A percentile compares a stretch with the other conserved stretches of the same genome.
These are phyloP conservation scores for Melanophora roralis DNA, from an alignment of 2,888 invertebrate genomes.

Conservation along the genomic window DNA sequence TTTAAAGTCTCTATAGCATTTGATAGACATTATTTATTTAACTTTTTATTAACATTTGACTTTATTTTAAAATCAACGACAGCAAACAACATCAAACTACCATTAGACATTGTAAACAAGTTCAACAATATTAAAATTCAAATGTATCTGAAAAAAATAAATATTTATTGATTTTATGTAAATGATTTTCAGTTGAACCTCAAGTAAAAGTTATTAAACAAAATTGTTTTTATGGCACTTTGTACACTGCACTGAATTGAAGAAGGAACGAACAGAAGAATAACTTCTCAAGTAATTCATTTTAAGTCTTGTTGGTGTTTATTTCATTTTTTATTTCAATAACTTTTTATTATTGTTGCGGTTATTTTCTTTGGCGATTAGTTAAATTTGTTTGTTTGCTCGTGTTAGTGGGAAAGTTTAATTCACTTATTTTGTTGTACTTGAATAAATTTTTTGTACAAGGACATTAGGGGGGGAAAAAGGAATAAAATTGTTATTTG, in stretches of 20 bases:
- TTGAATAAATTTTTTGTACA: neutral
- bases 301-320: neutral
- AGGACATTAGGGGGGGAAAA: constrained; percentile 1
- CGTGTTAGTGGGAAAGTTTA: neutral
- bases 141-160: neutral
- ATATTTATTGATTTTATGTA: constrained; percentile 31
- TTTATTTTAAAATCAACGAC: neutral
- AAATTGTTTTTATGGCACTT: neutral
- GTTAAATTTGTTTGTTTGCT: neutral
- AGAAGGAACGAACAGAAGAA: too few species aligned
- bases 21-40: too few species aligned
- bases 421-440: neutral
- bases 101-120: neutral
- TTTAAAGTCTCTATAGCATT: too few species aligned
- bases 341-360: neutral
- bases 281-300: neutral
- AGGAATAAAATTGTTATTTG: neutral
- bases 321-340: neutral
- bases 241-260: neutral
- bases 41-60: too few species aligned
- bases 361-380: neutral
- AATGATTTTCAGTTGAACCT: constrained; percentile 11
- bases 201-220: constrained; percentile 15
- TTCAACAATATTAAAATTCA: neutral
- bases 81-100: neutral